Base-by-base conservation (phyloP, 2,797 vertebrate genomes). In the Channa striata region DNA sequence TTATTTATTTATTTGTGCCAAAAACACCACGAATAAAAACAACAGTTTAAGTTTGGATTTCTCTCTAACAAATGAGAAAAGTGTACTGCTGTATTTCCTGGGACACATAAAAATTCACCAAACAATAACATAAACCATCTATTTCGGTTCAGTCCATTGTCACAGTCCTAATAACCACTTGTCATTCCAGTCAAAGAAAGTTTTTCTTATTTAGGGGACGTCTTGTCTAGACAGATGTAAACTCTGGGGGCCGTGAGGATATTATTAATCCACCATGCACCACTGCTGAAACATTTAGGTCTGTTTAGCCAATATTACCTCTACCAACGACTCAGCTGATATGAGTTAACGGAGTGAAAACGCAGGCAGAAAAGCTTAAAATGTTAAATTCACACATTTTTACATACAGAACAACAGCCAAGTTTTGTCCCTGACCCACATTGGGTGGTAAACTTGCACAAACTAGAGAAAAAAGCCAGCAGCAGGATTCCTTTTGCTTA, bases 201-300 rank as follows among this genome's bases (percentile, higher is more conserved):
- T 43, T 58, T 25, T 57, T 43, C 33, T 72, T 88, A 87, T 91
- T 91, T 88, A 86, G 53, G 43, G 53, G 20, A 77, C 73, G 74
- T 78, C 84, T 74, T 74, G 76, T 64, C 76, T 69, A 69, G 84
- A 89, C 80, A 84, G 80, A 86, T 85, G 80, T 64, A 66, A 71
- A 60, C 75, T 80, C 68, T 64, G 77, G 71, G 80, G 79, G 68
- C 60, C 76, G 66, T 5, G 21, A 76, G 81, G 72, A 82, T 81
- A 72, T 76, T 77, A 88, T 85, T 76, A 89, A 88, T 84, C 76
- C 61, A 61, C 48, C 76, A 83, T 83, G 74, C 74, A 88, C 87
- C 85, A 80, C 72, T 76, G 81, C 85, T 82, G 78, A 68, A 68
- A 82, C 85, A 89, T 78, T 84, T 60, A 48, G 64, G 71, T 77